Evolutionary conservation across 2,797 vertebrate genomes (phyloP), one percentile per base, ranked within the genome.

Genomic region (Acipenser ruthenus): DNA sequence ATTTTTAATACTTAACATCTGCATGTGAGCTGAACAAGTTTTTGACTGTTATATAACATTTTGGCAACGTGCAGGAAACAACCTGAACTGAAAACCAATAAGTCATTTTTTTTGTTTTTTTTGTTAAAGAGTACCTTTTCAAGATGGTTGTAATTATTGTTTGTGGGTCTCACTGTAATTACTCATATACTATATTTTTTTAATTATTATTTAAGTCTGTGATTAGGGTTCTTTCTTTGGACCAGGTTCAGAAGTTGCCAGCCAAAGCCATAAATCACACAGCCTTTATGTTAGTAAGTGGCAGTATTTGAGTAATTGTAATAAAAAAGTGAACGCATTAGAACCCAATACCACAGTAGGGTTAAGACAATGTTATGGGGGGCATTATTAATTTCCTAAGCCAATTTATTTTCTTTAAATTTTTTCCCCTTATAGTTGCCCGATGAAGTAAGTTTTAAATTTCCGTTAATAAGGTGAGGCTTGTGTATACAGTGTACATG

Each of bases 1-100:
- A 10, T 58, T 59, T 37, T 48, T 66, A 49, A 59, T 66, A 50
- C n/a, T 48, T 49, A 66, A 59, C 55, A 66, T 59, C 52, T 65
- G 65, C 13, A 13, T n/a, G 7, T 11, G 12, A 11, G 6, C 15
- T 11, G 10, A 58, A 58, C 10, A 58, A 58, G 55, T n/a, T 58
- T 12, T 58, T 11, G 37, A 37, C 37, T 37, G 37, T 37, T 37
- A 37, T 4, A 37, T 5, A 18, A 37, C 37, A 37, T 37, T 37
- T 11, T 11, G 55, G 55, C 55, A 58, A 11, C 6, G n/a, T n/a
- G 15, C 15, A n/a, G 11, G 11, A 58, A 11, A 11, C 11, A 58
- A 11, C 55, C 55, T 58, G 10, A 58, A n/a, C 10, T 58, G 2
- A 13, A 13, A 58, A n/a, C 55, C 55, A 58, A 58, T 12, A 9